Percentiles rank a stretch among this genome's conserved stretches.
Conservation (phyloP, 2,797 vertebrate genomes). For the Stomatorhinus walkeri region DNA sequence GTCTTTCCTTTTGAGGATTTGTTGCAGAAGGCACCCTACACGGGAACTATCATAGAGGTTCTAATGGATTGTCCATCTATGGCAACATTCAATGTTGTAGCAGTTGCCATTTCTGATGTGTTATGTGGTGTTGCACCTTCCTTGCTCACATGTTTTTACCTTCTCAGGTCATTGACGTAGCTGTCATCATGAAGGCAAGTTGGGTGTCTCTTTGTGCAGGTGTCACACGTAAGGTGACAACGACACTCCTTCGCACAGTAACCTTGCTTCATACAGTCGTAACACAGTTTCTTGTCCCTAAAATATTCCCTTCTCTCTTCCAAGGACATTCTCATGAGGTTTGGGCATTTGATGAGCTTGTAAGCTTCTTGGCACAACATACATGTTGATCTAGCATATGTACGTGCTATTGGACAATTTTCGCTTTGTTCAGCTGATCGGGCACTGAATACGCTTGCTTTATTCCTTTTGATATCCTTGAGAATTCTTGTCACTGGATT, state of each 20-base stretch:
- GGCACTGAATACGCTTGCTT: constrained; percentile 15
- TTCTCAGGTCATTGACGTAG: neutral
- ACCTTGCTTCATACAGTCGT: constrained; percentile 5
- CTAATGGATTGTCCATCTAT: neutral
- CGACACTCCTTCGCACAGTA: constrained; percentile 6
- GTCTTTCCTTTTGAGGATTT: constrained; percentile 2
- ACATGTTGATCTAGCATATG: neutral
- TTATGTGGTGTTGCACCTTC: neutral
- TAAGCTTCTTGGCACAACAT: constrained; percentile 13
- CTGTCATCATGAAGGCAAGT: constrained; percentile 7
- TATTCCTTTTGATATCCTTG: neutral
- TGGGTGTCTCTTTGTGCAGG: neutral
- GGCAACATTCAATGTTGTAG: neutral
- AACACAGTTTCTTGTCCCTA: constrained; percentile 2
- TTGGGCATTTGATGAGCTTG: neutral
- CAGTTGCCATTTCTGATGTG: neutral
- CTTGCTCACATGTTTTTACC: neutral
- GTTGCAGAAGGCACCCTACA: neutral
- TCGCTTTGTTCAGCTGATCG: neutral
- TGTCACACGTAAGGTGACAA: neutral
- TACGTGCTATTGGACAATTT: neutral
- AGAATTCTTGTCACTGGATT: neutral
- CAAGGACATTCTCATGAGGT: neutral
- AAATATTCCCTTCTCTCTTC: neutral
- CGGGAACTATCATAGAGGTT: neutral